Base-by-base conservation (phyloP, 2,113 vertebrate species). In the Camelus dromedarius region DNA sequence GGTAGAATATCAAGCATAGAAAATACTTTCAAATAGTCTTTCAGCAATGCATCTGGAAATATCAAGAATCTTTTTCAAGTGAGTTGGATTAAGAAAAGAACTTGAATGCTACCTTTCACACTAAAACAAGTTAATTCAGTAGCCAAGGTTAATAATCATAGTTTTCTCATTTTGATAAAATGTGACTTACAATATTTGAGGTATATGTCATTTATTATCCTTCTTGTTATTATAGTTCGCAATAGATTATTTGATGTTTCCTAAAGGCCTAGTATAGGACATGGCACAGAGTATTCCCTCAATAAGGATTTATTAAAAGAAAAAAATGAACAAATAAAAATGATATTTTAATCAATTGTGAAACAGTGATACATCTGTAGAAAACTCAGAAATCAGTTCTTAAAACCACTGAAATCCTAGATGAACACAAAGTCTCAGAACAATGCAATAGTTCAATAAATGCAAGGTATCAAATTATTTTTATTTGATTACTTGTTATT, bases 401-500 rank as follows among this genome's bases (percentile, higher is more conserved):
- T 83, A 93, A 88, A 67, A 48, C 5, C 50, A 89, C 9, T 79
- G 10, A 13, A 84, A 75, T 89, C 30, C 32, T 54, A 90, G 18
- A 58, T 35, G 73, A 91, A 16, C 2, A 62, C 72, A 89, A 42
- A 22, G 0, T 95, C 50, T 86, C 87, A 46, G 32, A 86, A 83
- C 18, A 93, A 56, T 86, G 2, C 92, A 77, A 69, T 50, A 42
- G 38, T 56, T 86, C 66, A 81, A 54, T 58, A 92, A 76, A 93
- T 38, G 0, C 3, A 91, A 52, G 18, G 10, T 46, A 35, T 56
- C 5, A 16, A 9, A 69, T 24, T 62, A 35, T 19, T 79, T 60
- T 60, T 80, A 88, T 88, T 82, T 89, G 67, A 73, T 75, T 69
- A n/a, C 24, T 96, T 86, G 56, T 13, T 62, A 90, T 90, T 88